phyloP scores from a whole-genome alignment of 1,140 invertebrate genomes.

The Lepidostoma basale region DNA sequence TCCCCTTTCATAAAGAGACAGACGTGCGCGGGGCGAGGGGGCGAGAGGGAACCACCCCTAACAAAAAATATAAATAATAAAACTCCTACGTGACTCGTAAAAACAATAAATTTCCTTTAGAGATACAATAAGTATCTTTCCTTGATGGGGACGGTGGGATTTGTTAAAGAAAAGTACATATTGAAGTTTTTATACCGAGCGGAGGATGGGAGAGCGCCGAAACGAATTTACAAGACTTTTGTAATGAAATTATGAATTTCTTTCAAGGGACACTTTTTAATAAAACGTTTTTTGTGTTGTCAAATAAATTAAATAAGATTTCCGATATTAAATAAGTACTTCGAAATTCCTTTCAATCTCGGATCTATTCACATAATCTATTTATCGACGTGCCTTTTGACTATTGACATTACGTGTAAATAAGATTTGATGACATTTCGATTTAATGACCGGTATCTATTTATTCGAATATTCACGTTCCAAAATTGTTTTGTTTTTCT shows the following conservation, averaged over 20 bases:
- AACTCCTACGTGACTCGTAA: constrained; percentile 47
- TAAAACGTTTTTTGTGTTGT: too few species aligned
- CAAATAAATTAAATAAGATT: not conserved
- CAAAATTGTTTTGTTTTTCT: too few species aligned
- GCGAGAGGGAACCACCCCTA: constrained; percentile 31
- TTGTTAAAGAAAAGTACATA: constrained; percentile 45
- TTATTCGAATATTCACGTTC: too few species aligned
- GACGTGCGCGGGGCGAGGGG: constrained; percentile 4
- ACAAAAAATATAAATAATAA: constrained; percentile 47
- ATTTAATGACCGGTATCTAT: too few species aligned
- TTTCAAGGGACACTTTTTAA: not conserved
- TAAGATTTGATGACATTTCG: too few species aligned
- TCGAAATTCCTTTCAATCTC: too few species aligned
- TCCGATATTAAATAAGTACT: too few species aligned
- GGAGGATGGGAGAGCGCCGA: constrained; percentile 5
- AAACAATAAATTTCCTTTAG: constrained; percentile 47
- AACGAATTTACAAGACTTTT: constrained; percentile 44
- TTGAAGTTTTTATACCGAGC: constrained; percentile 41
- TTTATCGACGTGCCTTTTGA: too few species aligned
- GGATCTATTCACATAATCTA: too few species aligned
- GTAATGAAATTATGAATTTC: constrained; percentile 44
- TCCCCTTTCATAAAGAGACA: constrained; percentile 9
- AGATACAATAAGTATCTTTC: constrained; percentile 46
- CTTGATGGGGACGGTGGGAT: constrained; percentile 45
- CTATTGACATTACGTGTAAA: too few species aligned